phyloP scores from a whole-genome alignment of 2,888 invertebrate species.

The Pterobdella sp. region DNA sequence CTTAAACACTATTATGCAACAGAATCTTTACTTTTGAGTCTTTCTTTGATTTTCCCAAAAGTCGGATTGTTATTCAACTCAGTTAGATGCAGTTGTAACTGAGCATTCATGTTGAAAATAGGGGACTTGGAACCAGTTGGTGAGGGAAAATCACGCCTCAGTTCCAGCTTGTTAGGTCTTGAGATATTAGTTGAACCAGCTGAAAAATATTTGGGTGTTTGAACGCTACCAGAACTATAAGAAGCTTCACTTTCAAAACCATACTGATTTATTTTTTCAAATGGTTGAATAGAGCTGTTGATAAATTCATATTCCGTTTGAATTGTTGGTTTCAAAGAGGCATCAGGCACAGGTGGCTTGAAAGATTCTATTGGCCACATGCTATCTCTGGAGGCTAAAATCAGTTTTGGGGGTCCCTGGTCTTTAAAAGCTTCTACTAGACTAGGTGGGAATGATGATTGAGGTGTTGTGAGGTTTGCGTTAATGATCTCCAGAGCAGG shows the following conservation, averaged over 20 bases:
- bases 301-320: too few relatives aligned
- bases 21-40: background rate
- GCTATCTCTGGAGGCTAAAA: background rate
- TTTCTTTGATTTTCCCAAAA: background rate
- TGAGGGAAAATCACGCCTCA: background rate
- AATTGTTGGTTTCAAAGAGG: background rate
- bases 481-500: background rate
- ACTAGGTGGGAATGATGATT: background rate
- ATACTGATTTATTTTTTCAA: too few relatives aligned
- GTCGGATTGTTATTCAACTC: background rate
- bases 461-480: background rate
- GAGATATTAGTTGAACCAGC: too few relatives aligned
- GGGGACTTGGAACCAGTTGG: background rate
- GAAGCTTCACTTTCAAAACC: too few relatives aligned
- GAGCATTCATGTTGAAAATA: background rate
- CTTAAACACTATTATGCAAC: background rate
- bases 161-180: background rate
- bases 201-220: too few relatives aligned
- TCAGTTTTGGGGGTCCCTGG: background rate
- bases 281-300: too few relatives aligned
- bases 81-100: background rate
- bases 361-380: background rate
- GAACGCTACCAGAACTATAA: too few relatives aligned
- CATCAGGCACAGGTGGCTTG: conserved; percentile 1
- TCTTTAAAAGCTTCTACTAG: background rate